Evolutionary conservation across 2,797 vertebrate species (phyloP).

Genomic region (Typhlichthys subterraneus): DNA sequence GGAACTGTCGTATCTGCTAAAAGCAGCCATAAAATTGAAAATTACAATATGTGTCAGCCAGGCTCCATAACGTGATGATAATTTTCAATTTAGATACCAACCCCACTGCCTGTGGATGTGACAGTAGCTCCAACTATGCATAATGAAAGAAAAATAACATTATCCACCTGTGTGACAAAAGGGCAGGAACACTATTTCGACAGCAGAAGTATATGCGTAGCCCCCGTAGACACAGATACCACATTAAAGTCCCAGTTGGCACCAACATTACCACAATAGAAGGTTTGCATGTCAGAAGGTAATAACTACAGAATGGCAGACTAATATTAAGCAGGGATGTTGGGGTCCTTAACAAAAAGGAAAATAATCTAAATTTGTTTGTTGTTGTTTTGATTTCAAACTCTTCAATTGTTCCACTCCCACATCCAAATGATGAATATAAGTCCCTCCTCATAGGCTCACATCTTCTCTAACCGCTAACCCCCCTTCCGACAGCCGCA

Average conservation of each 20-base stretch:
- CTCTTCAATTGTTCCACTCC: too few species aligned
- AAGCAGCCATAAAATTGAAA: slow-evolving; percentile 71
- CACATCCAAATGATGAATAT: too few species aligned
- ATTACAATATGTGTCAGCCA: slow-evolving; percentile 69
- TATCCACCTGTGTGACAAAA: slow-evolving; percentile 54
- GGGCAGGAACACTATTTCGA: slow-evolving; percentile 50
- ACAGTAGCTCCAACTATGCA: slow-evolving; percentile 43
- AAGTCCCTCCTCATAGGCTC: too few species aligned
- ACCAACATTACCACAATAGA: slow-evolving; percentile 28
- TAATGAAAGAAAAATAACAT: slow-evolving; percentile 41
- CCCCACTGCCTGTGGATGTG: slow-evolving; percentile 49
- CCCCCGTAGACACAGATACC: slow-evolving; percentile 34
- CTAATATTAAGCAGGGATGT: slow-evolving; percentile 30
- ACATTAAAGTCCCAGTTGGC: slow-evolving; percentile 25
- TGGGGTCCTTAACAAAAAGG: slow-evolving; percentile 46
- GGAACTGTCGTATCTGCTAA: slow-evolving; percentile 79
- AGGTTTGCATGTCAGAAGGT: slow-evolving; percentile 56
- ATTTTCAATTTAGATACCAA: slow-evolving; percentile 79
- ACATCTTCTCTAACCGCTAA: too few species aligned
- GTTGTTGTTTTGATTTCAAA: too few species aligned
- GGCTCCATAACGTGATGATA: slow-evolving; percentile 60
- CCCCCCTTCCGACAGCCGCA: too few species aligned
- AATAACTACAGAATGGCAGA: slow-evolving; percentile 40
- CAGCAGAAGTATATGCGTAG: slow-evolving; percentile 52
- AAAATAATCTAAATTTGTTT: slow-evolving; percentile 1